These are phyloP conservation scores for Carposina sasakii DNA, from an alignment of 1,140 invertebrate species.

Conservation along the genomic window DNA sequence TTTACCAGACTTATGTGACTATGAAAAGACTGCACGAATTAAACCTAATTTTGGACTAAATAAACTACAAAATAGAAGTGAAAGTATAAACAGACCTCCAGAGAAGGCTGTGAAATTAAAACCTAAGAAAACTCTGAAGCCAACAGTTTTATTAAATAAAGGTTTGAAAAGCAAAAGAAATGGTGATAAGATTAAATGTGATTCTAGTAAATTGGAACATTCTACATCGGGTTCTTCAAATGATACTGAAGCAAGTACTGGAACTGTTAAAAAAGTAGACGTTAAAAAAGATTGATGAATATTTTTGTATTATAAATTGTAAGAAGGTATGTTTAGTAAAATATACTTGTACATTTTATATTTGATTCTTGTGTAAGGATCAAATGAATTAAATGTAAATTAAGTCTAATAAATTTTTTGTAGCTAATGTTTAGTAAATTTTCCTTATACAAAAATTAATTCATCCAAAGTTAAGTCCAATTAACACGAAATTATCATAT, in stretches of 20 bases:
- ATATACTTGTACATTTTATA: too few species aligned
- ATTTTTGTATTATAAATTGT: too few species aligned
- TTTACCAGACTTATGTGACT: constrained; percentile 46
- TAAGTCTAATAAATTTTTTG: too few species aligned
- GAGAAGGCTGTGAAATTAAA: constrained; percentile 58
- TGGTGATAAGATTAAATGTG: constrained; percentile 39
- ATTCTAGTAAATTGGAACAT: constrained; percentile 56
- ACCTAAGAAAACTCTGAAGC: constrained; percentile 44
- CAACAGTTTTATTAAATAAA: constrained; percentile 45
- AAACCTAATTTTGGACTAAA: constrained; percentile 63
- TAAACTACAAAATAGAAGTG: constrained; percentile 56
- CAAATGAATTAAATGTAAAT: too few species aligned
- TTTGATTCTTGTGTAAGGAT: too few species aligned
- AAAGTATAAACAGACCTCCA: constrained; percentile 57
- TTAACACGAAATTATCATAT: too few species aligned
- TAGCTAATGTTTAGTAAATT: too few species aligned
- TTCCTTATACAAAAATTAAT: too few species aligned
- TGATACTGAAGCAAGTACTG: constrained; percentile 69
- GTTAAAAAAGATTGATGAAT: constrained; percentile 29
- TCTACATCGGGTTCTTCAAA: constrained; percentile 69
- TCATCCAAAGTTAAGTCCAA: too few species aligned
- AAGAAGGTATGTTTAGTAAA: too few species aligned
- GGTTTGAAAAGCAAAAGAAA: constrained; percentile 32
- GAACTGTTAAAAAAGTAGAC: constrained; percentile 62
- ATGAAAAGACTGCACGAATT: constrained; percentile 58